phyloP scores from a whole-genome alignment of 2,888 invertebrate species.

The Galerucella nymphaeae region DNA sequence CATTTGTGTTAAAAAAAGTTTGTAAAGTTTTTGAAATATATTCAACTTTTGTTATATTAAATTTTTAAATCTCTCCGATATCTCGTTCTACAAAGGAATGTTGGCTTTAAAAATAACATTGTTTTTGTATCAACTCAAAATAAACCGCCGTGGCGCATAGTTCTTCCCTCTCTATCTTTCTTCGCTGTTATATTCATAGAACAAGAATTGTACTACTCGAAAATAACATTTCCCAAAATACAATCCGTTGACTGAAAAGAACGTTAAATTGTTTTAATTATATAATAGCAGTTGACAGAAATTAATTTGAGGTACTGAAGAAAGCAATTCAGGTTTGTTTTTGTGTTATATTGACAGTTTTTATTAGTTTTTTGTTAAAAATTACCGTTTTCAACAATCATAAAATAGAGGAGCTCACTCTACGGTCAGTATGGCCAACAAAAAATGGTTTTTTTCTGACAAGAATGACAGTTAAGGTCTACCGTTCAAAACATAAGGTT shows the following conservation, averaged over 20 bases:
- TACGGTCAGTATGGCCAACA: too few species aligned
- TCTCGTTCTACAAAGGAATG: conserved; percentile 30
- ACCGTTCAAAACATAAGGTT: too few species aligned
- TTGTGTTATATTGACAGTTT: background rate
- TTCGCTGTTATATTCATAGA: conserved; percentile 41
- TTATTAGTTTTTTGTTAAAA: too few species aligned
- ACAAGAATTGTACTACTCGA: conserved; percentile 44
- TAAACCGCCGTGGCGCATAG: conserved; percentile 36
- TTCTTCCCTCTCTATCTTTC: conserved; percentile 25
- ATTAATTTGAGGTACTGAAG: conserved; percentile 19
- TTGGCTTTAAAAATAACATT: conserved; percentile 44
- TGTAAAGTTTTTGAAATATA: background rate
- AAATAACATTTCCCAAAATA: conserved; percentile 45
- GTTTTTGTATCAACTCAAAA: conserved; percentile 42
- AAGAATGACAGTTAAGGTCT: too few species aligned
- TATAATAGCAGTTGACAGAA: conserved; percentile 44
- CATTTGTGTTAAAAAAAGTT: too few species aligned
- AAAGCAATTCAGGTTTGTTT: conserved; percentile 8
- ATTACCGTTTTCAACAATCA: too few species aligned
- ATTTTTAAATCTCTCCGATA: background rate
- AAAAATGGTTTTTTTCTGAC: too few species aligned
- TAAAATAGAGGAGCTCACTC: too few species aligned
- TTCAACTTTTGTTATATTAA: background rate
- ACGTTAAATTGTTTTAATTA: conserved; percentile 47
- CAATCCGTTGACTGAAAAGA: conserved; percentile 45